Evolutionary conservation across 1,140 invertebrate genomes (phyloP).

Genomic region (Polypedilum vanderplanki): DNA sequence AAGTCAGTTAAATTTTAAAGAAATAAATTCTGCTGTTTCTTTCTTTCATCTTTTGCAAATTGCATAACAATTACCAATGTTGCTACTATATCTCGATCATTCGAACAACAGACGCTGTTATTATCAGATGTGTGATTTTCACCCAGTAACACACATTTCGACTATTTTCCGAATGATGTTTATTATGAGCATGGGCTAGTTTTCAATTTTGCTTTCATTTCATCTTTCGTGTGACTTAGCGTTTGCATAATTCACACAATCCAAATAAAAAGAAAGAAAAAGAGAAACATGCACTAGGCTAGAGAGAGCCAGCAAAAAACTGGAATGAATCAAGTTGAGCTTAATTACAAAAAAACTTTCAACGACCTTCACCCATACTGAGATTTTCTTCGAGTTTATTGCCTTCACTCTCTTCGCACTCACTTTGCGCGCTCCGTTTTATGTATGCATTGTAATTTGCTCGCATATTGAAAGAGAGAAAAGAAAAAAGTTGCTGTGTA

Average conservation of each 20-base stretch:
- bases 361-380: constrained; percentile 16
- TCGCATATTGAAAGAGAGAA: not conserved
- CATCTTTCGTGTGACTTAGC: not conserved
- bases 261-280: no score
- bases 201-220: not conserved
- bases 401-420: constrained; percentile 2
- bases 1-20: no score
- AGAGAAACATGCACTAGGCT: no score
- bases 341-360: constrained; percentile 20
- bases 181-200: not conserved
- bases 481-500: not conserved
- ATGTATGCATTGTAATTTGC: not conserved
- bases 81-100: no score
- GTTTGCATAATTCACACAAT: not conserved
- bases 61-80: no score
- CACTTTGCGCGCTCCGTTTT: not conserved
- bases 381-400: not conserved
- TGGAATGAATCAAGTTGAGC: constrained; percentile 5
- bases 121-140: not conserved
- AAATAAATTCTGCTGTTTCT: no score
- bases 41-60: no score
- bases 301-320: not conserved
- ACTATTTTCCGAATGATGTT: not conserved
- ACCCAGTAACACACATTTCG: constrained; percentile 11
- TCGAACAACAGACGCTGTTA: no score